Conservation (phyloP, 2,797 vertebrate species). For the Antrozous pallidus region DNA sequence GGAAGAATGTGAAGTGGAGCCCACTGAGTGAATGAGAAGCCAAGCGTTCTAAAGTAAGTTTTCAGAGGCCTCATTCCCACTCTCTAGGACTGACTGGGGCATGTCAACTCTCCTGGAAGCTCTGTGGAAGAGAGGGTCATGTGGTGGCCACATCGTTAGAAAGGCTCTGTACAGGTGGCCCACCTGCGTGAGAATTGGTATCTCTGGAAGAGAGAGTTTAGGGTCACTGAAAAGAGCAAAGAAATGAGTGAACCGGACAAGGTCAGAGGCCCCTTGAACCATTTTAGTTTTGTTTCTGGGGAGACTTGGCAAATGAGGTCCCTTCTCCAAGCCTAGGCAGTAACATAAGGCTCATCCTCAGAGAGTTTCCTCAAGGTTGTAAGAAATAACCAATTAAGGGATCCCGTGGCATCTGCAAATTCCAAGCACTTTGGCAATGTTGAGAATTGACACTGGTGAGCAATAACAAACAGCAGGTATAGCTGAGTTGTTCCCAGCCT, state of each 20-base stretch:
- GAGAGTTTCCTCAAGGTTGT: not conserved
- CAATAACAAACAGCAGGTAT: not conserved
- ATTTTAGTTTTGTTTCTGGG: not conserved
- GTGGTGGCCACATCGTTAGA: not conserved
- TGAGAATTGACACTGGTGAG: not conserved
- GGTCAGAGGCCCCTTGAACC: not conserved
- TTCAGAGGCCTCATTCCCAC: not conserved
- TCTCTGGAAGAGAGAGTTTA: not conserved
- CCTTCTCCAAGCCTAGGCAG: not conserved
- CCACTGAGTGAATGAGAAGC: not conserved
- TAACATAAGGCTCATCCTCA: not conserved
- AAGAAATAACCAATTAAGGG: not conserved
- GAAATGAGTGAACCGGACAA: not conserved
- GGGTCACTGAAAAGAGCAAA: not conserved
- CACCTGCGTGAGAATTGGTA: rapidly evolving
- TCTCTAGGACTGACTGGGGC: not conserved
- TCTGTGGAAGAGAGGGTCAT: not conserved
- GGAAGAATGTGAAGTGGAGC: not conserved
- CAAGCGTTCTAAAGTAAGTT: not conserved
- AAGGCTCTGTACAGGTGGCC: not conserved
- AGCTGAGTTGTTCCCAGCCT: not conserved
- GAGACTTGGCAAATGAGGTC: not conserved
- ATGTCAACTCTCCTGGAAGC: not conserved
- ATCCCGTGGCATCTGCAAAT: not conserved
- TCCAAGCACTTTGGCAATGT: not conserved